These are phyloP conservation scores for Limnodromus scolopaceus DNA, from an alignment of 2,797 vertebrate genomes.

Conservation along the genomic window DNA sequence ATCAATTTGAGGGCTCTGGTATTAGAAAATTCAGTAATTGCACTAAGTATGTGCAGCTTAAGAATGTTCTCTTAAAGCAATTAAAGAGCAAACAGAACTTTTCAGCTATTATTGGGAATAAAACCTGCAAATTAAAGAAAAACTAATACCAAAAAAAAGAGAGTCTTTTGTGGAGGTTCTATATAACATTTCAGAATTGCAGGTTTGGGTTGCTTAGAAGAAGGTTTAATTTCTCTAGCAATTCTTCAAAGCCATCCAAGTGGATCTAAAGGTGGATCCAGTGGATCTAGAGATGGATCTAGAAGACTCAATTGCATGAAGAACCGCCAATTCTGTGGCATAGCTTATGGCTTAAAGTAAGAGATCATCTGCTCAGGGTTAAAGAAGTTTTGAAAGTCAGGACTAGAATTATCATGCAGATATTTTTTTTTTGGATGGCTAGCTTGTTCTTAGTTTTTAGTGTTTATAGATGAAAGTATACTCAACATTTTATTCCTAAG, in stretches of 20 bases:
- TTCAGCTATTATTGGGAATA: not conserved
- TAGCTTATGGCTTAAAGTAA: not conserved
- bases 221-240: not conserved
- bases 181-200: not conserved
- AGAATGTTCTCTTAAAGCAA: not conserved
- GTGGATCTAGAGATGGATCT: not conserved
- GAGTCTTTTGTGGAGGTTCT: not conserved
- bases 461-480: not conserved
- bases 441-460: not conserved
- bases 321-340: not conserved
- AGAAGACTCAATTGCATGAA: not conserved
- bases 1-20: not conserved
- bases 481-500: not conserved
- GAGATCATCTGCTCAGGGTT: not conserved
- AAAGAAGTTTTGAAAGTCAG: not conserved
- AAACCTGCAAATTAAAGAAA: not conserved
- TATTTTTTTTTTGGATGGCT: not conserved
- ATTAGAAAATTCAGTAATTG: not conserved
- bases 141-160: not conserved
- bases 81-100: not conserved
- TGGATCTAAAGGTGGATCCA: not conserved
- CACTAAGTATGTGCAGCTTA: rapidly evolving
- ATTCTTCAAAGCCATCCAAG: not conserved
- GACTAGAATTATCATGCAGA: not conserved
- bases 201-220: not conserved